phyloP scores from a whole-genome alignment of 1,140 invertebrate genomes.

The Daktulosphaira vitifoliae region DNA sequence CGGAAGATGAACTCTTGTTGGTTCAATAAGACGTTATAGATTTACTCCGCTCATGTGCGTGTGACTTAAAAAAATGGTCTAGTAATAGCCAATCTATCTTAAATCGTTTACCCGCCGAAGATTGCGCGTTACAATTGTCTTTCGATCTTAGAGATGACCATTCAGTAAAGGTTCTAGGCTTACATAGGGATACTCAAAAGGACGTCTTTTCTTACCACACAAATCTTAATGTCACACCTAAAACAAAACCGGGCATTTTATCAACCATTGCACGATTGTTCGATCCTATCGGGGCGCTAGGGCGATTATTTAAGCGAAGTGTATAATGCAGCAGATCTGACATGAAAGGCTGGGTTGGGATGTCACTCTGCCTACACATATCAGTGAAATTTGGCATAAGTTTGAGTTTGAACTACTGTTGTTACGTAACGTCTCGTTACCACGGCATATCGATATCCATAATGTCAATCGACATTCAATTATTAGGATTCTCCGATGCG shows the following conservation, averaged over 20 bases:
- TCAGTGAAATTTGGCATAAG: background rate
- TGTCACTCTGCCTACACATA: constrained; percentile 37
- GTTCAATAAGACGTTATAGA: background rate
- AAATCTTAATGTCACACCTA: background rate
- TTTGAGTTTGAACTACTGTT: background rate
- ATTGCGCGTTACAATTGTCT: background rate
- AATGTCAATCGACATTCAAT: background rate
- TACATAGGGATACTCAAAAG: constrained; percentile 9
- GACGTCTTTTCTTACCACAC: constrained; percentile 5
- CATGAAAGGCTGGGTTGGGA: constrained; percentile 40
- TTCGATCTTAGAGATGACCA: background rate
- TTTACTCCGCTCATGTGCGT: background rate
- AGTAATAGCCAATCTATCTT: background rate
- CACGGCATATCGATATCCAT: background rate
- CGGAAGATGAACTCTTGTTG: too few species aligned
- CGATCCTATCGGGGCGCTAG: constrained; percentile 40
- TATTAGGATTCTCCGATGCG: too few species aligned
- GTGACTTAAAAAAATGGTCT: constrained; percentile 1
- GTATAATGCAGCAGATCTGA: constrained; percentile 35
- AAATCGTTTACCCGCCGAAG: constrained; percentile 23
- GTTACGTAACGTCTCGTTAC: constrained; percentile 1
- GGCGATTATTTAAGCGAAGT: constrained; percentile 37
- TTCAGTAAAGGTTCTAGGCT: constrained; percentile 11
- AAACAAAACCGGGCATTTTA: constrained; percentile 32
- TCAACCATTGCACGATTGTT: too few species aligned